A percentile compares a stretch with the other conserved stretches of the same genome.
phyloP scores from a whole-genome alignment of 2,113 vertebrate species.

The Nyctibius bracteatus region DNA sequence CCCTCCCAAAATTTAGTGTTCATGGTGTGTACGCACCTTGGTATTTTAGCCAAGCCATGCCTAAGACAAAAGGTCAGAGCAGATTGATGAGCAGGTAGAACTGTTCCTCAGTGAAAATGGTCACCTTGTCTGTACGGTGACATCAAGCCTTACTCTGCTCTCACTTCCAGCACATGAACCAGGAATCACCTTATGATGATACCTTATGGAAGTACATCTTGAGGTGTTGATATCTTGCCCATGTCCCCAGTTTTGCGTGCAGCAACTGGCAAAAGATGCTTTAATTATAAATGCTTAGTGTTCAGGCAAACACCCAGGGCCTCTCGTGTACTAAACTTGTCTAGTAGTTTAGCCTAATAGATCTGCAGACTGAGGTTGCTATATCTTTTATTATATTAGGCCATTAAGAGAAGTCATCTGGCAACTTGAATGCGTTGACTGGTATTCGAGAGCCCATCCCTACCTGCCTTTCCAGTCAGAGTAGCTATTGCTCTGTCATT shows the following conservation, averaged over 20 bases:
- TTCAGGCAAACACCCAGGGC: not conserved
- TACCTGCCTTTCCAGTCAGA: not conserved
- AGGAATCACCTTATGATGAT: not conserved
- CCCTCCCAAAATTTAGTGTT: not conserved
- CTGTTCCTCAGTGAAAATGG: not conserved
- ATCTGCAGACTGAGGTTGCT: not conserved
- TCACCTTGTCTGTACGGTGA: not conserved
- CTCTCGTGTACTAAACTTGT: not conserved
- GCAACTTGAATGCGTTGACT: not conserved
- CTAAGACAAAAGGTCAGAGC: not conserved
- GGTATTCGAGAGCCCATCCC: not conserved
- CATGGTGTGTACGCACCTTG: not conserved
- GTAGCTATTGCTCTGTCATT: not conserved
- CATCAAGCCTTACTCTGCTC: not conserved
- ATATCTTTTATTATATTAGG: not conserved
- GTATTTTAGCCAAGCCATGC: not conserved
- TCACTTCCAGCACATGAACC: not conserved
- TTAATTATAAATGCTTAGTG: not conserved
- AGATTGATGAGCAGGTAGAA: not conserved
- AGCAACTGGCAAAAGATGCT: not conserved
- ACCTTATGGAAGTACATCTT: not conserved
- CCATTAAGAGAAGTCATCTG: not conserved
- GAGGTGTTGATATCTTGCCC: not conserved
- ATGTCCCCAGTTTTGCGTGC: not conserved
- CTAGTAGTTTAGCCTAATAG: not conserved